phyloP scores from a whole-genome alignment of 2,113 vertebrate genomes.

The Xenotilapia leptura region DNA sequence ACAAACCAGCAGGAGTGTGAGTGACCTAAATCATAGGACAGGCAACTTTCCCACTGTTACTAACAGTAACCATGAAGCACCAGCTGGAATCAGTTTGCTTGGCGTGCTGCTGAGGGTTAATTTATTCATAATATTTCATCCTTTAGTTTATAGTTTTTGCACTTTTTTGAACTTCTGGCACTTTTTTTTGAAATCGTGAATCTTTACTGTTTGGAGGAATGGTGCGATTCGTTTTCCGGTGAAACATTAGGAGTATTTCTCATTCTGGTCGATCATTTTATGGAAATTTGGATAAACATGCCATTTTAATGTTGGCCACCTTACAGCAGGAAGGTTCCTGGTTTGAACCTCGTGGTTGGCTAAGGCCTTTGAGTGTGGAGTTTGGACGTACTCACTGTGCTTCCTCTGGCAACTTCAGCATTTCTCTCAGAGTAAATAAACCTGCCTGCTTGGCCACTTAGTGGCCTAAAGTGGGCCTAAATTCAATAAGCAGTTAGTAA shows the following conservation, averaged over 20 bases:
- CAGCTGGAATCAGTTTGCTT: neutral
- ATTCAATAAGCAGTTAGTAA: neutral
- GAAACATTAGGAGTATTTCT: neutral
- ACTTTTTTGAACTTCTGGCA: neutral
- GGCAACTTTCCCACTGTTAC: neutral
- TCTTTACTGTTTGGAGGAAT: neutral
- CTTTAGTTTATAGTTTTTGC: neutral
- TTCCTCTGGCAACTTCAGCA: neutral
- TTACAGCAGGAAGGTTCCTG: neutral
- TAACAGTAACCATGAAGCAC: neutral
- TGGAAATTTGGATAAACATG: neutral
- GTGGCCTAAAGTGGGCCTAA: neutral
- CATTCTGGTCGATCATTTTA: neutral
- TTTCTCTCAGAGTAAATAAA: neutral
- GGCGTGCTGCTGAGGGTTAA: neutral
- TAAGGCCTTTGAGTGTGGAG: neutral
- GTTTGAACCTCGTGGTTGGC: neutral
- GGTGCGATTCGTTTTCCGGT: rapidly evolving
- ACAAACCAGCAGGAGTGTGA: constrained; percentile 53
- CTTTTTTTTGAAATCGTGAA: neutral
- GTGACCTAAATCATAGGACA: neutral
- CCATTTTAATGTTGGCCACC: neutral
- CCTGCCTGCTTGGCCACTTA: neutral
- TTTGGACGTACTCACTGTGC: neutral
- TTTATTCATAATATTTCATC: neutral